Evolutionary conservation across 2,797 vertebrate species (phyloP), one percentile per base, ranked within the genome.

Genomic region (Micropoecilia bifurca): DNA sequence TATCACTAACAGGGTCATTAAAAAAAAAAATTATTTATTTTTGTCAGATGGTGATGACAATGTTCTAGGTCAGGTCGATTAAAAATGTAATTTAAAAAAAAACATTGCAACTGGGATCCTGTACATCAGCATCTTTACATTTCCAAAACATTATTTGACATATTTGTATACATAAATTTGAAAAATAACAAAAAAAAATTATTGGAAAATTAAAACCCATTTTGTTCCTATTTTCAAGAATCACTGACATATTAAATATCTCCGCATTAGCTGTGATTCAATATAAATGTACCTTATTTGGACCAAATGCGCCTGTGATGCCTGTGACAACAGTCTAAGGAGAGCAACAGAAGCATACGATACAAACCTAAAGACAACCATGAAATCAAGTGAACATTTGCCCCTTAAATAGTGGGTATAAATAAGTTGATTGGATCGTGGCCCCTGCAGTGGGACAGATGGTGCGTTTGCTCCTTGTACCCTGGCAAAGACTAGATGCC

Each of bases 391-490:
- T 6, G 82, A 88, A 71, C 77, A n/a, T 80, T 88, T 88, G 86
- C 89, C 83, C 79, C 87, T 71, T 79, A 86, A 84, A 85, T 88
- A 71, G 88, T 86, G 82, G 59, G 63, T 84, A 79, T 87, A 87
- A 90, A 91, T 90, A 88, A 91, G 87, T 85, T 36, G 33, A 81
- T 85, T 85, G 89, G 78, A 82, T 86, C 81, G 78, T 86, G 82
- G 86, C 81, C 79, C 83, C 90, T 50, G 84, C 85, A 86, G 90
- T 55, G 79, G 79, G 79, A 88, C 94, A 95, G 94, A 95, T 95
- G 94, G 94, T 88, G 73, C 16, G 90, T 91, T 94, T 92, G 91
- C 93, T 93, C 90, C 90, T 86, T 33, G n/a, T 57, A 78, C 83
- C 81, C 87, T 91, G 91, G 90, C 89, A 91, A 36, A 75, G 87